Base-by-base conservation (phyloP, 1,140 invertebrate species). In the Anastrepha obliqua region DNA sequence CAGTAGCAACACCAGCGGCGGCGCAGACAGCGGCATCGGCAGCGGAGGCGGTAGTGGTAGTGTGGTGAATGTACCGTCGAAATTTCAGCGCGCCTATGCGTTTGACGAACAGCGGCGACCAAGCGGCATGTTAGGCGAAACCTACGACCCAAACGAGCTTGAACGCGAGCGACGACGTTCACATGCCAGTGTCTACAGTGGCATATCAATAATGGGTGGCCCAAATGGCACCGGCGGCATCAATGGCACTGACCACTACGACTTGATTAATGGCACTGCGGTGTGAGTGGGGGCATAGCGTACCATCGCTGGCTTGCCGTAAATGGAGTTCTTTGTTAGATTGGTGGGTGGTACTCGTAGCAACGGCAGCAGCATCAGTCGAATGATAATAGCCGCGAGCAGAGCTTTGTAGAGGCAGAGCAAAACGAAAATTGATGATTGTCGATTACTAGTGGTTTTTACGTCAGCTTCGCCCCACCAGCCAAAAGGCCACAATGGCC, bases 101-200 rank as follows among this genome's bases (percentile, higher is more conserved):
- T 93, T 93, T 47, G 92, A 93, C 60, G 92, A 93, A 65, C 90
- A 88, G 5, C 88, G 91, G 5, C 89, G 92, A 1, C 39, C 90
- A 8, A 92, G 91, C 65, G 86, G 11, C 15, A 89, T 87, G 17
- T 70, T 89, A 29, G 88, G 86, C 64, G 91, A 91, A 20, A 90
- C 87, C 9, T 93, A 92, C 60, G 92, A 93, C 88, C 85, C 93
- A 47, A 92, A 93, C 47, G 90, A 92, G 65, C 92, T 93, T 51
- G 93, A 93, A 17, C 88, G 90, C 39, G 93, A 93, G 60, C 88
- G 92, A 0, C 89, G 92, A 6, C 90, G 91, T n/a, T 93, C 93
- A 6, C 92, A 93, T 89, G 92, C 92, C 15, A 92, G 89, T 64
- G 90, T 93, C 65, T 93, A 93, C 64, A 89, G 89, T 20, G 87